Conservation (phyloP, 2,888 invertebrate species). For the Chydorus sphaericus region DNA sequence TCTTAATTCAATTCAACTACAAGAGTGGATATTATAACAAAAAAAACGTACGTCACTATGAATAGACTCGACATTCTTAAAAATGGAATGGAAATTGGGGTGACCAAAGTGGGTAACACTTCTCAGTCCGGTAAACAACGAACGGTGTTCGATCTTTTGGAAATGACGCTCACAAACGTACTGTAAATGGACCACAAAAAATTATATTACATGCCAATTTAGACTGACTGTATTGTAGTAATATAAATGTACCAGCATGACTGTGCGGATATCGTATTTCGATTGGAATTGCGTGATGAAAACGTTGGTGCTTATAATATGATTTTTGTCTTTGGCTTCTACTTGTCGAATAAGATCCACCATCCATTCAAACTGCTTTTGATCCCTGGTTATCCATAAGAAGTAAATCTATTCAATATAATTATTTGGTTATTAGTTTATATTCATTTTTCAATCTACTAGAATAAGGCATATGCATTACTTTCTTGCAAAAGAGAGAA, state of each 20-base stretch:
- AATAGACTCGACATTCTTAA: slow-evolving; percentile 34
- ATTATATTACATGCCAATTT: no score
- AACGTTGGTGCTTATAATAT: slow-evolving; percentile 40
- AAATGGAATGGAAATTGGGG: slow-evolving; percentile 39
- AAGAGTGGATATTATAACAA: no score
- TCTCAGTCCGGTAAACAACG: slow-evolving; percentile 43
- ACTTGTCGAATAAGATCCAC: slow-evolving; percentile 43
- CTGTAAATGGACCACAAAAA: slow-evolving; percentile 25
- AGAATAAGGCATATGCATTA: no score
- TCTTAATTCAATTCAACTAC: no score
- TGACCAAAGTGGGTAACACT: slow-evolving; percentile 47
- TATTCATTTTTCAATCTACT: no score
- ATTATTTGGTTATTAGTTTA: no score
- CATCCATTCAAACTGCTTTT: slow-evolving; percentile 49
- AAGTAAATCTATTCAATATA: slow-evolving; percentile 41
- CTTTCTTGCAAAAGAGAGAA: no score
- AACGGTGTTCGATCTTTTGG: slow-evolving; percentile 40
- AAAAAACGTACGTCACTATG: slow-evolving; percentile 34
- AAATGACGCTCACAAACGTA: slow-evolving; percentile 48
- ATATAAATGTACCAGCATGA: slow-evolving; percentile 40
- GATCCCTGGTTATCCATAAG: slow-evolving; percentile 44
- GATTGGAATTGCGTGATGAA: slow-evolving; percentile 47
- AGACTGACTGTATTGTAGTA: no score
- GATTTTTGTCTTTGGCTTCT: slow-evolving; percentile 35
- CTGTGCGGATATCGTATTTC: slow-evolving; percentile 46